phyloP scores from a whole-genome alignment of 2,888 invertebrate genomes.

The Cephalotes varians region DNA sequence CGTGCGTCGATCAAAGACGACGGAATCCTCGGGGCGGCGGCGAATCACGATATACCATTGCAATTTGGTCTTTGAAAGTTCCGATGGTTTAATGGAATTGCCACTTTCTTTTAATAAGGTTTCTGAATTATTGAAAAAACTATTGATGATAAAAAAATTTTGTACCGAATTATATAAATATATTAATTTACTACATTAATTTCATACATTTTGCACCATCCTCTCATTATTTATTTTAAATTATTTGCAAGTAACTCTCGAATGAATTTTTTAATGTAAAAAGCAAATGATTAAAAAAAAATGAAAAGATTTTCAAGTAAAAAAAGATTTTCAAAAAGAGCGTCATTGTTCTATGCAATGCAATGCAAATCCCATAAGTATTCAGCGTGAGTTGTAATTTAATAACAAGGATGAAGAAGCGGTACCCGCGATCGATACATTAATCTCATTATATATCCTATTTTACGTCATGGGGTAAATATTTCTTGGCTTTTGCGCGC shows the following conservation, averaged over 20 bases:
- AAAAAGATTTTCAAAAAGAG: background rate
- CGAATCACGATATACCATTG: background rate
- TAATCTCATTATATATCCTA: constrained; percentile 69
- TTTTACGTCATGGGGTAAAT: constrained; percentile 54
- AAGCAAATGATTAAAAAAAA: background rate
- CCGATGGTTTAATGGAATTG: background rate
- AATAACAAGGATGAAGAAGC: constrained; percentile 59
- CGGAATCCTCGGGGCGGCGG: constrained; percentile 1
- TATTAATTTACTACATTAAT: background rate
- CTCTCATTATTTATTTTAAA: background rate
- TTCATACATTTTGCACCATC: background rate
- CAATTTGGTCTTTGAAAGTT: background rate
- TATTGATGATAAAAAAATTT: background rate
- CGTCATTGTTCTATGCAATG: background rate
- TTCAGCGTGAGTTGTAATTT: constrained; percentile 47
- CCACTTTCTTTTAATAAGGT: background rate
- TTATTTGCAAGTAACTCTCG: background rate
- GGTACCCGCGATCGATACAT: constrained; percentile 59
- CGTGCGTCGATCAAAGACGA: constrained; percentile 30
- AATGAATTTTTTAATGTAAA: background rate
- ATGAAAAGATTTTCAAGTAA: background rate
- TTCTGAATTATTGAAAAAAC: background rate
- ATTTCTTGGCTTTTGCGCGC: background rate
- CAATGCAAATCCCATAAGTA: constrained; percentile 18
- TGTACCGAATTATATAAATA: background rate